These are phyloP conservation scores for Pipa parva DNA, from an alignment of 2,113 vertebrate species.

Conservation along the genomic window DNA sequence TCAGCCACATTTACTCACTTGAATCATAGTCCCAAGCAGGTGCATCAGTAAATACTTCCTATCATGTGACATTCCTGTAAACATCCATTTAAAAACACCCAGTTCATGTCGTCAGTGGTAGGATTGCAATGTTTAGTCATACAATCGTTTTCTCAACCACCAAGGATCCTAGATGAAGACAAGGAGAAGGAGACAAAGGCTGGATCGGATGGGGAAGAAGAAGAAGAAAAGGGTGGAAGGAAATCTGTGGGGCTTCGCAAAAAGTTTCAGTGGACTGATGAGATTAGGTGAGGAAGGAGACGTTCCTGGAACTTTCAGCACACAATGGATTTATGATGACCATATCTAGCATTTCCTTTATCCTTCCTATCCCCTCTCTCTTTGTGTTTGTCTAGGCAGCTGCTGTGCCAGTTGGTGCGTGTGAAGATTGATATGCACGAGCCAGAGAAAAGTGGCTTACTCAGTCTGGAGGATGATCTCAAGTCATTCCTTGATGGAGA, in stretches of 20 bases:
- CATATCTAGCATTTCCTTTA: not conserved
- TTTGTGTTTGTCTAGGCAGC: slow-evolving; percentile 63
- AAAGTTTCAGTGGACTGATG: slow-evolving; percentile 89
- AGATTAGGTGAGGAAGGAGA: slow-evolving; percentile 74
- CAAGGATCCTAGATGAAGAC: slow-evolving; percentile 78
- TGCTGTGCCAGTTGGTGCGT: slow-evolving; percentile 74
- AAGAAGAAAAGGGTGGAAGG: slow-evolving; percentile 77
- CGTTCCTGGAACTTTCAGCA: not conserved
- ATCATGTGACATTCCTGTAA: too few relatives aligned
- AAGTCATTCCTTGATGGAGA: slow-evolving; percentile 81
- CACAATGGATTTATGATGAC: too few relatives aligned
- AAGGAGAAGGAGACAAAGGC: slow-evolving; percentile 72
- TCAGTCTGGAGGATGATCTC: slow-evolving; percentile 79
- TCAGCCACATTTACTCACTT: too few relatives aligned
- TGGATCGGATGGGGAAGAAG: slow-evolving; percentile 64
- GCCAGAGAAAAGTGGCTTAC: slow-evolving; percentile 64
- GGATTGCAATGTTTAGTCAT: too few relatives aligned
- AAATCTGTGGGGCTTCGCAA: slow-evolving; percentile 76
- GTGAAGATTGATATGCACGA: slow-evolving; percentile 74
- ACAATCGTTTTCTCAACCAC: too few relatives aligned
- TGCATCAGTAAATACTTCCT: too few relatives aligned
- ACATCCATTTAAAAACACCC: too few relatives aligned
- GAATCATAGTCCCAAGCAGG: too few relatives aligned
- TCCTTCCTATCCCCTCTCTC: not conserved
- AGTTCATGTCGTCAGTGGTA: too few relatives aligned